phyloP scores from a whole-genome alignment of 1,140 invertebrate species.

The Chionoecetes opilio region DNA sequence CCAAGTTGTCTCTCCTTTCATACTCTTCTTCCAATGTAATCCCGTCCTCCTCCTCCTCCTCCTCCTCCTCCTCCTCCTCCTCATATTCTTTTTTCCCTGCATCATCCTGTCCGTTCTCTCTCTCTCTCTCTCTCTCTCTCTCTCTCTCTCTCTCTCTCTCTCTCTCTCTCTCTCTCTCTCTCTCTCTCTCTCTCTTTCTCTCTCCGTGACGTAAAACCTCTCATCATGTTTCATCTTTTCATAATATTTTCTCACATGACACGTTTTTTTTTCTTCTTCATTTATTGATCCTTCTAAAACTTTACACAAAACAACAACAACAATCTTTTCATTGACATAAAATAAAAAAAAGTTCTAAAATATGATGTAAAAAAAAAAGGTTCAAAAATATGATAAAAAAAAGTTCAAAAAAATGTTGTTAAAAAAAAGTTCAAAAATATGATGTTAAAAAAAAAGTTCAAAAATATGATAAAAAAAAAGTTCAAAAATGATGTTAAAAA shows the following conservation, averaged over 20 bases:
- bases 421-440: too few species aligned
- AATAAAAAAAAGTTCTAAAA: too few species aligned
- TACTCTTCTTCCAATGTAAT: neutral
- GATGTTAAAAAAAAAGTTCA: too few species aligned
- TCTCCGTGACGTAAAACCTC: neutral
- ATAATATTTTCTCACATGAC: neutral
- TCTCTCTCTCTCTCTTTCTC: slow-evolving; percentile 7
- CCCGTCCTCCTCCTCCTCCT: neutral
- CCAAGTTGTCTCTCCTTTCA: neutral
- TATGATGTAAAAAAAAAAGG: too few species aligned
- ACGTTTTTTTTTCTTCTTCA: neutral
- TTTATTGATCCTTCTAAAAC: too few species aligned
- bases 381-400: too few species aligned
- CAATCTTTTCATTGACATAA: too few species aligned
- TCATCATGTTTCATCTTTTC: neutral
- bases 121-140: slow-evolving; percentile 8
- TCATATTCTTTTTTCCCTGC: slow-evolving; percentile 3
- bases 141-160: slow-evolving; percentile 9
- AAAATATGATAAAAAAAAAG: too few species aligned
- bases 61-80: neutral
- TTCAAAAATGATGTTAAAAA: too few species aligned
- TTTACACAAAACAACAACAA: too few species aligned
- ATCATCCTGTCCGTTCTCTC: neutral
- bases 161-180: slow-evolving; percentile 22
- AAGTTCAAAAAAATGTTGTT: too few species aligned